Percentiles rank a stretch among this genome's conserved stretches.
Evolutionary conservation across 2,113 vertebrate genomes (phyloP).

Genomic region (Tychaedon coryphoeus): DNA sequence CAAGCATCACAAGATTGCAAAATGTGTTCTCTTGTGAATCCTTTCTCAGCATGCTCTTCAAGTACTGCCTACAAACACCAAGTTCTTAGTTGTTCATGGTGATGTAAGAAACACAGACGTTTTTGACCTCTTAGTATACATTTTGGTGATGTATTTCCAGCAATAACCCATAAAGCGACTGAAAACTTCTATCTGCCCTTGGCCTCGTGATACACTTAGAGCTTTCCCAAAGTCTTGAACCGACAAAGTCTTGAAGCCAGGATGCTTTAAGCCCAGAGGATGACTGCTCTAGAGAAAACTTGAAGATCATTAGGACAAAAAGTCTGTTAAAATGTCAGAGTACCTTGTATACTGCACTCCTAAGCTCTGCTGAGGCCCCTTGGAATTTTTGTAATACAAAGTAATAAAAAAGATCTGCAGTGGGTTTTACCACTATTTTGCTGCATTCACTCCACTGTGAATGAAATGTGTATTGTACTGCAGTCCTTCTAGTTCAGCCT

Average conservation of each 20-base stretch:
- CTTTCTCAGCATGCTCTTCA: background rate
- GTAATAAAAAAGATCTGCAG: constrained; percentile 7
- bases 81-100: background rate
- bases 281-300: background rate
- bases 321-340: constrained; percentile 22
- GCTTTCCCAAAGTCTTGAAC: background rate
- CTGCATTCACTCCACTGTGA: background rate
- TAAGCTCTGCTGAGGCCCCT: background rate
- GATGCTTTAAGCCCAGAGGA: background rate
- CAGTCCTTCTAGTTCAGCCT: background rate
- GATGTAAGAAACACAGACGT: background rate
- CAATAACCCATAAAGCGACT: background rate
- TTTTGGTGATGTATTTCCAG: background rate
- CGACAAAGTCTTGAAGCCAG: background rate
- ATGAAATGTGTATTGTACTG: background rate
- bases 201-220: background rate
- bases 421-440: background rate
- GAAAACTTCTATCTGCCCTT: background rate
- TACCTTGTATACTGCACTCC: background rate
- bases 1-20: background rate
- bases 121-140: background rate
- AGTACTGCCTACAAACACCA: background rate
- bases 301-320: background rate
- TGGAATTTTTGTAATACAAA: constrained; percentile 11
- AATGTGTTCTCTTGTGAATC: background rate